These are phyloP conservation scores for Drosophila nannoptera DNA, from an alignment of 1,140 invertebrate genomes.

Conservation along the genomic window DNA sequence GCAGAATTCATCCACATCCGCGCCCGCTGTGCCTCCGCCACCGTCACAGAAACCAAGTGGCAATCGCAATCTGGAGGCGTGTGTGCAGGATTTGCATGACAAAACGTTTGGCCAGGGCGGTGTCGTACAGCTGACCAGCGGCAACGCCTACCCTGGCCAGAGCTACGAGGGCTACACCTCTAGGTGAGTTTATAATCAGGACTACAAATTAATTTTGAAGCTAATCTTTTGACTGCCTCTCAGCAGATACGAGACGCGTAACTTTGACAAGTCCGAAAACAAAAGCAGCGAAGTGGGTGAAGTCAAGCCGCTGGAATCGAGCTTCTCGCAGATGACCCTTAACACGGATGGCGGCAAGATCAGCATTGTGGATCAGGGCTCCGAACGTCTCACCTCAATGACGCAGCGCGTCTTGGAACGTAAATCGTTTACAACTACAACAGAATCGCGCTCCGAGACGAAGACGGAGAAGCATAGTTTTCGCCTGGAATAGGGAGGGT, in stretches of 20 bases:
- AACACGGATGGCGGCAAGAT: conserved; percentile 75
- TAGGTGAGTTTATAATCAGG: conserved; percentile 74
- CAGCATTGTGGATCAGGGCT: conserved; percentile 71
- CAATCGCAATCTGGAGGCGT: conserved; percentile 76
- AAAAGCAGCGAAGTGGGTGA: conserved; percentile 45
- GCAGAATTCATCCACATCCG: conserved; percentile 52
- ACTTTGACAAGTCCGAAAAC: conserved; percentile 69
- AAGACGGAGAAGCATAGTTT: conserved; percentile 79
- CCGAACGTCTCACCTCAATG: conserved; percentile 77
- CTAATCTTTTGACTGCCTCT: background rate
- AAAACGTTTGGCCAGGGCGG: conserved; percentile 78
- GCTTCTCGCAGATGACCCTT: conserved; percentile 75
- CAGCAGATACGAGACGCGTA: conserved; percentile 75
- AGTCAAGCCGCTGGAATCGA: conserved; percentile 70
- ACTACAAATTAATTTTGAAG: background rate
- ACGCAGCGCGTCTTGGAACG: conserved; percentile 81
- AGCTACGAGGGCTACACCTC: conserved; percentile 83
- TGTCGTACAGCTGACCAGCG: conserved; percentile 70
- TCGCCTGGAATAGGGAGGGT: conserved; percentile 66
- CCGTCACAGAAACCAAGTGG: conserved; percentile 62
- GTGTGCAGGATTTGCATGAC: conserved; percentile 77
- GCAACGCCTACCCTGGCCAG: conserved; percentile 76
- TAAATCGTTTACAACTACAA: conserved; percentile 81
- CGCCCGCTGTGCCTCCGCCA: conserved; percentile 43
- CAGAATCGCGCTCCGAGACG: conserved; percentile 80